These are phyloP conservation scores for Nycticorax nycticorax DNA, from an alignment of 2,113 vertebrate species.

Conservation along the genomic window DNA sequence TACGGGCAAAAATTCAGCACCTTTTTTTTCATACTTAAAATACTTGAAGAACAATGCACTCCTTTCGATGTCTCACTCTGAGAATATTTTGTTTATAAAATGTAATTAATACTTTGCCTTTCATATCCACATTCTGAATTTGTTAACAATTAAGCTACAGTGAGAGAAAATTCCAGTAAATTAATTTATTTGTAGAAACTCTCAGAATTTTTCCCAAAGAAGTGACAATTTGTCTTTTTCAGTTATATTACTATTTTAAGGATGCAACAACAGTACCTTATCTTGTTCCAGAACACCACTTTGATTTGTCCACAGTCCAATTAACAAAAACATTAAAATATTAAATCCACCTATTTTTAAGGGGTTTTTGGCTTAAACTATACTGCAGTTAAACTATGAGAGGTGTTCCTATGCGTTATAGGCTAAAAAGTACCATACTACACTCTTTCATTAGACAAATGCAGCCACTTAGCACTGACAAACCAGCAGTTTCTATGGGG, in stretches of 20 bases:
- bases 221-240: neutral
- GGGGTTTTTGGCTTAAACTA: neutral
- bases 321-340: neutral
- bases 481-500: neutral
- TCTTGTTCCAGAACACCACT: neutral
- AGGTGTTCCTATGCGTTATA: neutral
- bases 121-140: neutral
- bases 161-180: neutral
- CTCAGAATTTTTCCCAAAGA: neutral
- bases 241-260: neutral
- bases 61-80: neutral
- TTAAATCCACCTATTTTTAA: neutral
- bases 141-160: neutral
- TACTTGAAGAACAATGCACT: neutral
- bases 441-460: neutral
- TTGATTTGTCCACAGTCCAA: neutral
- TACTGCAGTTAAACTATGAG: neutral
- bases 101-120: neutral
- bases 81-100: neutral
- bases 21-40: neutral
- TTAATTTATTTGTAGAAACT: neutral
- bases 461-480: neutral
- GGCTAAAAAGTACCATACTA: neutral
- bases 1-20: neutral
- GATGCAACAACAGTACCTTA: neutral